These are phyloP conservation scores for Allophyes oxyacanthae DNA, from an alignment of 2,888 invertebrate species.

Conservation along the genomic window DNA sequence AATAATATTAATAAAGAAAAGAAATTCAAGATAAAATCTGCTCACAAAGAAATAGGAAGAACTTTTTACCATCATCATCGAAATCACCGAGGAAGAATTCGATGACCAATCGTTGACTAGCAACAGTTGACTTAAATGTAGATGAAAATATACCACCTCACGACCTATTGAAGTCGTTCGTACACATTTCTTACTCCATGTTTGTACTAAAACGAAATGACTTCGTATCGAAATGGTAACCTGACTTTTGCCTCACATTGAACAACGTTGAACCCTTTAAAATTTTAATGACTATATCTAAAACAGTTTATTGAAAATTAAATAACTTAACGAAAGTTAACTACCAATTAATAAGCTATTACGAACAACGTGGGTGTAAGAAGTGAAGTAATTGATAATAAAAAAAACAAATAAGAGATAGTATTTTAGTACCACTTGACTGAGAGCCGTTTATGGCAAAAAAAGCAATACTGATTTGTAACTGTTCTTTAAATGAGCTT, in stretches of 20 bases:
- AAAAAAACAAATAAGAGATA: constrained; percentile 37
- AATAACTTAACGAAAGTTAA: constrained; percentile 14
- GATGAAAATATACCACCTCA: no score
- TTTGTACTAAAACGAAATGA: constrained; percentile 1
- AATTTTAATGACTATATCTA: constrained; percentile 33
- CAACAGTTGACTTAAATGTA: no score
- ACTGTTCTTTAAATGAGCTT: constrained; percentile 24
- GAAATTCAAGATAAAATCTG: no score
- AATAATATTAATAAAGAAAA: no score
- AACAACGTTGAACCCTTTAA: constrained; percentile 20
- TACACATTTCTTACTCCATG: neutral
- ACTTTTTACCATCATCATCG: no score
- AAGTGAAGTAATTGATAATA: constrained; percentile 36
- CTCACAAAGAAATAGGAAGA: no score
- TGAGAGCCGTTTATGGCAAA: constrained; percentile 25
- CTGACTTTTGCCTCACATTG: constrained; percentile 1
- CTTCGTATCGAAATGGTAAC: constrained; percentile 4
- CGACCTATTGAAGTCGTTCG: no score
- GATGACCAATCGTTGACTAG: no score
- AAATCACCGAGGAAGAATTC: no score
- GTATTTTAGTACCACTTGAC: constrained; percentile 33
- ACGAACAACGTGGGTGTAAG: constrained; percentile 36
- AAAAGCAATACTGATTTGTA: constrained; percentile 35
- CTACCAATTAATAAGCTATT: constrained; percentile 43
- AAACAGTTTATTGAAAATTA: constrained; percentile 26